Conservation (phyloP, 2,113 vertebrate species). For the Illadopsis cleaveri region DNA sequence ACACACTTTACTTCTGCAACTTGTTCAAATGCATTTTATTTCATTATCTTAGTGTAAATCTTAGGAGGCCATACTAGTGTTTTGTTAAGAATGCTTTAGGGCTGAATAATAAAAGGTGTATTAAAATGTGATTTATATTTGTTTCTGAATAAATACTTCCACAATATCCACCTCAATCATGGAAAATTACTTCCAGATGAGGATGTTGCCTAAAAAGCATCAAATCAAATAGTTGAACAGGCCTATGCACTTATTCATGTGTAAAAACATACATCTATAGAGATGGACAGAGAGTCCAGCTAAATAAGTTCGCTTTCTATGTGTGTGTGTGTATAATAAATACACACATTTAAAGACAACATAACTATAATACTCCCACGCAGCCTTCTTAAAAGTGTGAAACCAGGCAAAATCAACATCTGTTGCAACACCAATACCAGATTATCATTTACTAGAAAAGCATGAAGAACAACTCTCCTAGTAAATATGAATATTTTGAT, state of each 20-base stretch:
- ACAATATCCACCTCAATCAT: neutral
- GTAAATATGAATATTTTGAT: constrained; percentile 29
- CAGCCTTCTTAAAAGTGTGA: neutral
- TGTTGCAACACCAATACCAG: neutral
- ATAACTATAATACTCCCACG: neutral
- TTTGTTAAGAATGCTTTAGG: neutral
- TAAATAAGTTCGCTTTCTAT: neutral
- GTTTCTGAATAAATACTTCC: neutral
- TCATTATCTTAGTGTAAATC: neutral
- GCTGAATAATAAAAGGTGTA: neutral
- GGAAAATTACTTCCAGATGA: neutral
- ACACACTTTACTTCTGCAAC: neutral
- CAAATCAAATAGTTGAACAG: neutral
- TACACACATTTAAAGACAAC: neutral
- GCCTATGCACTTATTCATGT: neutral
- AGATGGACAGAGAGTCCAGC: neutral
- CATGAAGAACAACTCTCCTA: neutral
- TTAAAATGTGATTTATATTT: neutral
- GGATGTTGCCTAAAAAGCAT: neutral
- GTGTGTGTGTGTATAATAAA: neutral
- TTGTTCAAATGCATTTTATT: neutral
- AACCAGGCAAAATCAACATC: neutral
- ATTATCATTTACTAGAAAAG: neutral
- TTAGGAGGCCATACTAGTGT: neutral
- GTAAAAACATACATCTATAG: neutral